Percentiles rank a stretch among this genome's conserved stretches.
Evolutionary conservation across 2,113 vertebrate species (phyloP).

Genomic region (Callaeas wilsoni): DNA sequence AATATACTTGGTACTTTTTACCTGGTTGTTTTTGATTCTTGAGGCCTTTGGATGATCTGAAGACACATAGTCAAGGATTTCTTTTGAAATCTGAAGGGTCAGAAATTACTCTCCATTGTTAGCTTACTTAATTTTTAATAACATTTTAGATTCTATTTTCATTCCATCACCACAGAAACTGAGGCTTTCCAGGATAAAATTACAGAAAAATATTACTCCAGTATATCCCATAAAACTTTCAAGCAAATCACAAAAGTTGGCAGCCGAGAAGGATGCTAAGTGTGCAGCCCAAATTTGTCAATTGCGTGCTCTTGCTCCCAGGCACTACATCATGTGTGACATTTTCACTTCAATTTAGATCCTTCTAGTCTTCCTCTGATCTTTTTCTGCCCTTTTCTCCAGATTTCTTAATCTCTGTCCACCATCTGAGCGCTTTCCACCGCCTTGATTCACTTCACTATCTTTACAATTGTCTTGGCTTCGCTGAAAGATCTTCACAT

Average conservation of each 20-base stretch:
- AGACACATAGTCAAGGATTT: background rate
- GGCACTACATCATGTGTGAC: background rate
- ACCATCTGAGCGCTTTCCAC: background rate
- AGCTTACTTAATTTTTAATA: background rate
- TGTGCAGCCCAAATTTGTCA: background rate
- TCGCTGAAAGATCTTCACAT: background rate
- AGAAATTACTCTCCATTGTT: background rate
- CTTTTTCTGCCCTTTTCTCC: background rate
- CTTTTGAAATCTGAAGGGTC: background rate
- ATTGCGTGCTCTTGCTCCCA: background rate
- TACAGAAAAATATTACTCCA: background rate
- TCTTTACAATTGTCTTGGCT: background rate
- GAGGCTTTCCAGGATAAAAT: background rate
- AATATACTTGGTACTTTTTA: background rate
- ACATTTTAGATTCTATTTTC: background rate
- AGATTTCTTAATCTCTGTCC: background rate
- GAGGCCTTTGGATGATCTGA: background rate
- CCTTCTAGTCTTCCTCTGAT: background rate
- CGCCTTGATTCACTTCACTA: background rate
- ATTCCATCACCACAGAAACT: background rate
- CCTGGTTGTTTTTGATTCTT: background rate
- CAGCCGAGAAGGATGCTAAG: background rate
- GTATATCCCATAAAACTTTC: background rate
- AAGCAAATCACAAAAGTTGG: background rate
- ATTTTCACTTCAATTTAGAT: background rate